These are phyloP conservation scores for Leptinotarsa haldemani DNA, from an alignment of 2,888 invertebrate species.

Conservation along the genomic window DNA sequence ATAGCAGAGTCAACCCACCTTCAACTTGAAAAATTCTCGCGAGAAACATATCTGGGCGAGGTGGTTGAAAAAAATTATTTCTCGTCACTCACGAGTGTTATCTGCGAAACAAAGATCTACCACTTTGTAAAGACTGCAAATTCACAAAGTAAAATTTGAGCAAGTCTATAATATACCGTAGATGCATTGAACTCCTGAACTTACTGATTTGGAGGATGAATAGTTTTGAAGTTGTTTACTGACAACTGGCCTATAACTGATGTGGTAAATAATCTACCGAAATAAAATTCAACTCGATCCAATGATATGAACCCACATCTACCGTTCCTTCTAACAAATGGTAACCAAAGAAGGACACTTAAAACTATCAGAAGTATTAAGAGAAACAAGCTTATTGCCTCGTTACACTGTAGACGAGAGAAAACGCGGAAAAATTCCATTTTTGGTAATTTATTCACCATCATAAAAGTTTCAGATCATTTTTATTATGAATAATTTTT, in stretches of 20 bases:
- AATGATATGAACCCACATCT: slow-evolving; percentile 2
- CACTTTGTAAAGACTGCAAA: no score
- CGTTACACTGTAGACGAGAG: not conserved
- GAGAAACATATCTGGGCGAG: no score
- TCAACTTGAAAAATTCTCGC: no score
- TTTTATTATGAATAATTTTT: slow-evolving; percentile 52
- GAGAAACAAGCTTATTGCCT: slow-evolving; percentile 3
- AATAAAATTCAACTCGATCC: slow-evolving; percentile 13
- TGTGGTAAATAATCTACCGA: slow-evolving; percentile 25
- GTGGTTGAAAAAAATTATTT: no score
- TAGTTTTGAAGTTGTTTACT: not conserved
- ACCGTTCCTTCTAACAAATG: not conserved
- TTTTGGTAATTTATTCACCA: slow-evolving; percentile 36
- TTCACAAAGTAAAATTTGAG: no score
- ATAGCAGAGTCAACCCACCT: no score
- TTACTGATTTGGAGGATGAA: not conserved
- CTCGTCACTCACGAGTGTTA: no score
- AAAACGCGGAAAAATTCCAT: slow-evolving; percentile 7
- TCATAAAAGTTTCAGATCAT: slow-evolving; percentile 45
- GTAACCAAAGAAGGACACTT: slow-evolving; percentile 3
- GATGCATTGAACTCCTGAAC: not conserved
- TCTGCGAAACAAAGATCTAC: no score
- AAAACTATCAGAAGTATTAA: slow-evolving; percentile 1
- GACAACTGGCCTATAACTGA: slow-evolving; percentile 2
- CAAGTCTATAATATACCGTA: no score